Evolutionary conservation across 2,797 vertebrate species (phyloP), one percentile per base, ranked within the genome.

Genomic region (Heteromormyrus szaboi): DNA sequence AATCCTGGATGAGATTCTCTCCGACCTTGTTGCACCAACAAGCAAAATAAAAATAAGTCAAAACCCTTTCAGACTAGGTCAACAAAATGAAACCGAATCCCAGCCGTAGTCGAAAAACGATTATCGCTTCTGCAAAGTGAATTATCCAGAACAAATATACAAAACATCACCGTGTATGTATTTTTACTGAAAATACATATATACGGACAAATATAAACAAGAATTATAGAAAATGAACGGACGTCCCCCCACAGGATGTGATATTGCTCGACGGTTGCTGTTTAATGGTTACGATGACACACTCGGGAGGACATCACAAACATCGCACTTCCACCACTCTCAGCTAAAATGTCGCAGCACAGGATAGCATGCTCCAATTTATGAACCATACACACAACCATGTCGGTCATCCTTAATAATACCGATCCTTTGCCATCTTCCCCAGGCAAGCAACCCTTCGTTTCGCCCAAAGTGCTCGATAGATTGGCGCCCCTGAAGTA

Each of bases 271-370:
- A 51, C 29, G 68, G 87, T 29, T 54, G 76, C 48, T 51, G 25
- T 83, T 56, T 83, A 68, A 48, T 50, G 62, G 88, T 86, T 62
- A 84, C 85, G 85, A 91, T 88, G 72, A 89, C 87, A 88, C 87
- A 65, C 89, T 90, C 89, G 85, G 90, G 89, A 90, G 87, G 86
- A 92, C 90, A 92, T 92, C 90, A 92, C 90, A 90, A 93, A 92
- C 90, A 91, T 90, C 90, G 90, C 89, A 89, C 90, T 91, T 85
- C 89, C 91, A 89, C 90, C 90, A 91, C 88, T 91, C 89, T 81
- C 85, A 83, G 90, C 89, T 91, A 91, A 92, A 93, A 93, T 93
- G 92, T 93, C 92, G 91, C 90, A 92, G 92, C 91, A 86, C 22
- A 76, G 29, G 33, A 89, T 56, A 37, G 84, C 84, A 72, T 79